phyloP scores from a whole-genome alignment of 1,140 invertebrate genomes.

The Bombus consobrinus region DNA sequence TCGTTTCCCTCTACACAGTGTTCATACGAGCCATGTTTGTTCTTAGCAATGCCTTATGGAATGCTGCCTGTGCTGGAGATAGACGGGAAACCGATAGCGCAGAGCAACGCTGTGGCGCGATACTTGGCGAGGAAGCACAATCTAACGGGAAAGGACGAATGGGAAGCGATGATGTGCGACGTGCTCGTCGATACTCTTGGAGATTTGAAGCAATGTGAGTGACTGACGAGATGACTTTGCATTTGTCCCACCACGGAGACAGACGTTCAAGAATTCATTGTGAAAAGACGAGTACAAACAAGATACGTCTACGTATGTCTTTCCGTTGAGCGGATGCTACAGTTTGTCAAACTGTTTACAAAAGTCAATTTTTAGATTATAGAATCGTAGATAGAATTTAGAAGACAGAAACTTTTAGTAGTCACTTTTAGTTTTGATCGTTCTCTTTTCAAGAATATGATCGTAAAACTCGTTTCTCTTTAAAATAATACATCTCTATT shows the following conservation, averaged over 20 bases:
- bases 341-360: no score
- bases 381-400: no score
- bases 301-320: neutral
- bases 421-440: no score
- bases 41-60: conserved; percentile 84
- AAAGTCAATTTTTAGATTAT: no score
- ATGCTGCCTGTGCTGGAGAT: conserved; percentile 88
- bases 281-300: neutral
- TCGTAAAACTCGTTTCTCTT: no score
- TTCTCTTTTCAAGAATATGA: no score
- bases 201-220: conserved; percentile 84
- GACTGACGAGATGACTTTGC: neutral
- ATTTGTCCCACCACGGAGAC: neutral
- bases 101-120: conserved; percentile 86
- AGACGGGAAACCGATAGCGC: conserved; percentile 86
- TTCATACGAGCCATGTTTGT: conserved; percentile 39
- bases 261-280: neutral
- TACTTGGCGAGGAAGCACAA: conserved; percentile 86
- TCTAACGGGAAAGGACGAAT: conserved; percentile 85
- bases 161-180: conserved; percentile 86
- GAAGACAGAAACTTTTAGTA: no score
- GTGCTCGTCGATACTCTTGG: conserved; percentile 84
- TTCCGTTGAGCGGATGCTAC: neutral
- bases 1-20: neutral
- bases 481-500: no score